Percentiles rank a stretch among this genome's conserved stretches.
Evolutionary conservation across 2,797 vertebrate genomes (phyloP).

Genomic region (Sciurus vulgaris): DNA sequence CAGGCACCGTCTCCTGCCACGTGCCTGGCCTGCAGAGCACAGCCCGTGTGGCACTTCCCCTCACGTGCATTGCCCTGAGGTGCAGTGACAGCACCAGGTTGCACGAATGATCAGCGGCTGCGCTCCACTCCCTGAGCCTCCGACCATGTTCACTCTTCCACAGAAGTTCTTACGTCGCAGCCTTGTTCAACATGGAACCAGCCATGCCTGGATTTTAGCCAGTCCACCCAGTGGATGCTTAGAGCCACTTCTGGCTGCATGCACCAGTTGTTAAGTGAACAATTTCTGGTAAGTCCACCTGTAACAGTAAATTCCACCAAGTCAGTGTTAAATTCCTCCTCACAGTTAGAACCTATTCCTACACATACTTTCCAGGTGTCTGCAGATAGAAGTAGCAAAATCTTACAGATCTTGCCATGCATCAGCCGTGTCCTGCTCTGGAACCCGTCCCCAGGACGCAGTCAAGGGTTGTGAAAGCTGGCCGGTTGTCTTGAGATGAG

Average conservation of each 20-base stretch:
- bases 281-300: background rate
- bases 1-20: background rate
- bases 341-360: background rate
- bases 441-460: background rate
- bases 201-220: background rate
- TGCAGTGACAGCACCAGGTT: background rate
- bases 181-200: background rate
- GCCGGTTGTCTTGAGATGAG: background rate
- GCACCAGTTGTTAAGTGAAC: background rate
- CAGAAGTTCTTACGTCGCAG: too few relatives aligned
- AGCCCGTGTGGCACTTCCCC: background rate
- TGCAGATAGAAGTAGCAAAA: background rate
- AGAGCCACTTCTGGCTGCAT: background rate
- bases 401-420: background rate
- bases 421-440: background rate
- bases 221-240: background rate
- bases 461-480: accelerated
- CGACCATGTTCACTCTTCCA: background rate
- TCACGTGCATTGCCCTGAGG: background rate
- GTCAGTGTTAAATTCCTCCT: background rate
- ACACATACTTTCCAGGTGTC: background rate
- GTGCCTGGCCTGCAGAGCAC: background rate
- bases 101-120: too few relatives aligned
- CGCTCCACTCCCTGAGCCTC: background rate
- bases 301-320: accelerated